Base-by-base conservation (phyloP, 1,140 invertebrate species). In the Ptiloglossa arizonensis region DNA sequence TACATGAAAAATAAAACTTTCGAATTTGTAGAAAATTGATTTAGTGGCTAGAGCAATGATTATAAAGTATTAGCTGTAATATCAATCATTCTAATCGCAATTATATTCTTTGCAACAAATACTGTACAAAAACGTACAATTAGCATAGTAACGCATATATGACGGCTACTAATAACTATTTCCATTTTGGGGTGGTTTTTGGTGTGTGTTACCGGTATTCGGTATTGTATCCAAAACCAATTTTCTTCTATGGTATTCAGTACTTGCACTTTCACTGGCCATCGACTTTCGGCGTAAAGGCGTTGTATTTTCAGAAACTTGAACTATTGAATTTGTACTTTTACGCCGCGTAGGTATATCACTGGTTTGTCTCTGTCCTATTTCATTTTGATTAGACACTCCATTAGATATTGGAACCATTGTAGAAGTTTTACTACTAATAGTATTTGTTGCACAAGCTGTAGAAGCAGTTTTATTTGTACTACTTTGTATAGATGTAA, bases 51-150 rank as follows among this genome's bases (percentile, higher is more conserved):
- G 74, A 81, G 79, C 73, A 80, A 80, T 79, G 74, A 81, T 72
- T 70, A 87, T 78, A 63, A 78, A 22, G 29, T 83, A 70, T 77
- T 67, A 81, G 22, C 64, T 84, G 68, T 67, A 57, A 72, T 77
- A 22, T 68, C 52, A 70, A 84, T 87, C 79, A 70, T 78, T 75
- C 84, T 77, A 81, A 83, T 88, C 75, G 69, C 64, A 79, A 80
- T 85, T 86, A 87, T 72, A 87, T 86, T 82, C 88, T 82, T 85
- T 85, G 86, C 87, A 90, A 90, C 87, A 91, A 90, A 89, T 90
- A 90, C 88, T 90, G 88, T 90, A 90, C 89, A 89, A 89, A 89
- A 78, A 82, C 44, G 77, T 86, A 86, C 80, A 87, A 86, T 82
- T 66, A 63, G 68, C 71, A 79, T 60, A 70, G 57, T 79, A 83